Percentiles rank a stretch among this genome's conserved stretches.
Evolutionary conservation across 2,888 invertebrate genomes (phyloP).

Genomic region (Dendrolimus houi): DNA sequence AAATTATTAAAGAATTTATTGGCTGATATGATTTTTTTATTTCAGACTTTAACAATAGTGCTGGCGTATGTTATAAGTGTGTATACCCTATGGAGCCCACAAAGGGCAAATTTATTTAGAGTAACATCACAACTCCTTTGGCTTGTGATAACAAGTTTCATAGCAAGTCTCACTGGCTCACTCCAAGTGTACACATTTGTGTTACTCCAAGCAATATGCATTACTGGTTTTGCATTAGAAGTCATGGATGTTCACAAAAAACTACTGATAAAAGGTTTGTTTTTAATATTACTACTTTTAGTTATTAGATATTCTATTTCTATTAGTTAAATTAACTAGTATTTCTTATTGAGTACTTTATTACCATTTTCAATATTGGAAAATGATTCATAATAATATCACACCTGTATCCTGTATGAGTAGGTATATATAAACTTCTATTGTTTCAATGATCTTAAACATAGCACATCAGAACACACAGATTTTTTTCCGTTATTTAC

Average conservation of each 20-base stretch:
- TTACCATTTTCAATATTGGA: neutral
- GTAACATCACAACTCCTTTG: slow-evolving; percentile 84
- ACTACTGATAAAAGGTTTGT: slow-evolving; percentile 57
- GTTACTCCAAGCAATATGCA: slow-evolving; percentile 78
- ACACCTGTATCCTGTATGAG: too few relatives aligned
- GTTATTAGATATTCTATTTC: too few relatives aligned
- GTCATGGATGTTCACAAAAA: slow-evolving; percentile 75
- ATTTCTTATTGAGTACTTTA: slow-evolving; percentile 21
- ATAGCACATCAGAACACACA: too few relatives aligned
- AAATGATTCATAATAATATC: neutral
- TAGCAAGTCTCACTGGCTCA: slow-evolving; percentile 84
- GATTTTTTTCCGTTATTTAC: too few relatives aligned
- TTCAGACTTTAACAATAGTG: slow-evolving; percentile 81
- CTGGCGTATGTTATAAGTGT: slow-evolving; percentile 83
- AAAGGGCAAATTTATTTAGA: slow-evolving; percentile 80
- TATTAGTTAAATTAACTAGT: too few relatives aligned
- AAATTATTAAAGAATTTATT: too few relatives aligned
- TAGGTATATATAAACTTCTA: too few relatives aligned
- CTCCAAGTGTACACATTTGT: slow-evolving; percentile 86
- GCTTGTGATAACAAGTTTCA: slow-evolving; percentile 84
- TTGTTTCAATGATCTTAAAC: too few relatives aligned
- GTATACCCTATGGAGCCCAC: slow-evolving; percentile 84
- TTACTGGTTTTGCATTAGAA: slow-evolving; percentile 79
- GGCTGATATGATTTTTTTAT: slow-evolving; percentile 20
- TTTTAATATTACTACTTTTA: neutral